These are phyloP conservation scores for Catostomus latipinnis DNA, from an alignment of 2,797 vertebrate genomes.

Conservation along the genomic window DNA sequence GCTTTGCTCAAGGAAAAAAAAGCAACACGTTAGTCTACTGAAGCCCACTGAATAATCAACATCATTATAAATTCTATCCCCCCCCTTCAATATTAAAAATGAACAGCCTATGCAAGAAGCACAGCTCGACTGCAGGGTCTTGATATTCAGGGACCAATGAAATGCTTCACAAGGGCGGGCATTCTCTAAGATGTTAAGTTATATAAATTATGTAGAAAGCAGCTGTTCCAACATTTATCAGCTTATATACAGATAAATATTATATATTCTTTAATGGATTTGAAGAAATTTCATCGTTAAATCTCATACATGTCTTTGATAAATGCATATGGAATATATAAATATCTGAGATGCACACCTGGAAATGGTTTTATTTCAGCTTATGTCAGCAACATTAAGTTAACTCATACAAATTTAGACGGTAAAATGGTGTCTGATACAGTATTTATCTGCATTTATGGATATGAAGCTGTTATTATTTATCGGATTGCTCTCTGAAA, in stretches of 20 bases:
- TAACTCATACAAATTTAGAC: no score
- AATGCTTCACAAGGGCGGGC: slow-evolving; percentile 61
- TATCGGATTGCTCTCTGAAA: no score
- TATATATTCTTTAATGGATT: slow-evolving; percentile 63
- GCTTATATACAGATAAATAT: slow-evolving; percentile 52
- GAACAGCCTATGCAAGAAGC: slow-evolving; percentile 64
- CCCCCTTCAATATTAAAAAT: slow-evolving; percentile 68
- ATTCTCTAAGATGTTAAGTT: slow-evolving; percentile 74
- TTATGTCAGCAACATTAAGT: no score
- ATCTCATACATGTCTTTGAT: slow-evolving; percentile 32
- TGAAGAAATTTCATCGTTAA: slow-evolving; percentile 20
- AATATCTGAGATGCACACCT: background rate
- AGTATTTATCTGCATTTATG: no score
- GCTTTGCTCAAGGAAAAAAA: slow-evolving; percentile 63
- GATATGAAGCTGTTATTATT: no score
- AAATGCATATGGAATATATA: background rate
- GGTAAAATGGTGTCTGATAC: no score
- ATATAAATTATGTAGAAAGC: slow-evolving; percentile 77
- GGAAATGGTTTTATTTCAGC: no score
- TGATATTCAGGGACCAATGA: slow-evolving; percentile 67
- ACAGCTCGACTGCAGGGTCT: slow-evolving; percentile 55
- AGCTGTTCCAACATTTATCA: slow-evolving; percentile 75
- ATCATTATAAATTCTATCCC: slow-evolving; percentile 66
- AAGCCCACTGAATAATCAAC: no score
- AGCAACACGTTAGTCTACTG: slow-evolving; percentile 61